A percentile compares a stretch with the other conserved stretches of the same genome.
Conservation (phyloP, 2,113 vertebrate genomes). For the Epinephelus moara region DNA sequence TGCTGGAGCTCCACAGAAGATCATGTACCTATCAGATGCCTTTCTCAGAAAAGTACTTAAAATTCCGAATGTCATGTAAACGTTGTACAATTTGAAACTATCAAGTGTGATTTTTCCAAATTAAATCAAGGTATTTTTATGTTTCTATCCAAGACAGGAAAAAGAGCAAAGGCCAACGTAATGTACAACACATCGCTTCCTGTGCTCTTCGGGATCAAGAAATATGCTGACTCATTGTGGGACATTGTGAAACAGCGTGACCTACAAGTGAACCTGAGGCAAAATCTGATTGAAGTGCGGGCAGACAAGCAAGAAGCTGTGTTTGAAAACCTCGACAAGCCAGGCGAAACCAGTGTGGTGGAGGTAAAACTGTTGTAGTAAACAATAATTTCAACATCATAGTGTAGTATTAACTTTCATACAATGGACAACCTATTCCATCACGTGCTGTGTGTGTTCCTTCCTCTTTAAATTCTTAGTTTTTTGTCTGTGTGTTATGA, state of each 20-base stretch:
- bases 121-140: slow-evolving; percentile 9
- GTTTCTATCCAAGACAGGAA: slow-evolving; percentile 86
- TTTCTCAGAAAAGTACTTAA: slow-evolving; percentile 91
- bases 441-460: neutral
- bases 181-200: slow-evolving; percentile 95
- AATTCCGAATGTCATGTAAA: neutral
- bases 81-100: neutral
- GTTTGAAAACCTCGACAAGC: slow-evolving; percentile 94
- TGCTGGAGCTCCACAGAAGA: slow-evolving; percentile 97
- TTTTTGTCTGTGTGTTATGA: neutral
- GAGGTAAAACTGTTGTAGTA: slow-evolving; percentile 81
- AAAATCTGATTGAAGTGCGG: slow-evolving; percentile 92
- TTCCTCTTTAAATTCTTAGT: neutral
- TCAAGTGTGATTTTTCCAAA: neutral
- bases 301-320: slow-evolving; percentile 94
- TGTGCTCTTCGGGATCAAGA: slow-evolving; percentile 94
- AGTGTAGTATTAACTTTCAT: neutral
- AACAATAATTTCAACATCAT: neutral
- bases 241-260: slow-evolving; percentile 88
- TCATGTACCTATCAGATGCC: slow-evolving; percentile 96
- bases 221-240: slow-evolving; percentile 92
- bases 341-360: slow-evolving; percentile 89
- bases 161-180: slow-evolving; percentile 90
- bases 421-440: neutral
- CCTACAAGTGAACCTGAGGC: slow-evolving; percentile 89